phyloP scores from a whole-genome alignment of 37 sponge, comb jelly and placozoan species.

The Spongilla lacustris region DNA sequence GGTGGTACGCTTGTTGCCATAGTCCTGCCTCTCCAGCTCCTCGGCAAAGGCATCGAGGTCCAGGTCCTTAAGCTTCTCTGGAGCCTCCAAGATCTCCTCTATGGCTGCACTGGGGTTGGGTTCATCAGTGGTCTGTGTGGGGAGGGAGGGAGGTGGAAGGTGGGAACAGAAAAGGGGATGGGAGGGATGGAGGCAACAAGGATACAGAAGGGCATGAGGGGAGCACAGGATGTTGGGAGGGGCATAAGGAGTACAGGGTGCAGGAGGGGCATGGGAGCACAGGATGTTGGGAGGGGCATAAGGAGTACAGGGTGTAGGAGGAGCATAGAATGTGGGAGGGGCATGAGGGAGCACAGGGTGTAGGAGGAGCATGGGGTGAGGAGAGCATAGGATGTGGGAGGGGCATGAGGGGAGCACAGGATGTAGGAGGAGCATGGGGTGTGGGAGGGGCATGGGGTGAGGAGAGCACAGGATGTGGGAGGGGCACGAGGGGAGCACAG shows the following conservation, averaged over 20 bases:
- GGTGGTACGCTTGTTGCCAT: slow-evolving; percentile 88
- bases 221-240: neutral
- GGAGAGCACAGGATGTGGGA: too few species aligned
- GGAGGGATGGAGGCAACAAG: neutral
- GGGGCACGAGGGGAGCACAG: neutral
- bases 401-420: neutral
- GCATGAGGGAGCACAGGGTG: neutral
- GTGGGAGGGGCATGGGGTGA: slow-evolving; percentile 8
- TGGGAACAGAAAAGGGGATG: neutral
- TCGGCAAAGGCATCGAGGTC: slow-evolving; percentile 98
- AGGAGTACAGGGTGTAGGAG: too few species aligned
- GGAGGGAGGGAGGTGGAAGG: neutral
- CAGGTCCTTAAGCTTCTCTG: slow-evolving; percentile 91
- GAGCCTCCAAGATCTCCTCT: slow-evolving; percentile 87
- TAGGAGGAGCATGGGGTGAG: neutral
- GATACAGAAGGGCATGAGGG: neutral
- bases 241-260: too few species aligned
- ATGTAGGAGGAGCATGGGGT: neutral
- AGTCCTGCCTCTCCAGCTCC: slow-evolving; percentile 94
- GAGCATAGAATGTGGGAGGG: neutral
- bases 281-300: too few species aligned
- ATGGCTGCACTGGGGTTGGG: slow-evolving; percentile 77
- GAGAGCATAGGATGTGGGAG: neutral
- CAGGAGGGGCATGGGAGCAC: too few species aligned
- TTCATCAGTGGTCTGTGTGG: slow-evolving; percentile 59